A percentile compares a stretch with the other conserved stretches of the same genome.
These are phyloP conservation scores for Malachius bipustulatus DNA, from an alignment of 2,888 invertebrate genomes.

Conservation along the genomic window DNA sequence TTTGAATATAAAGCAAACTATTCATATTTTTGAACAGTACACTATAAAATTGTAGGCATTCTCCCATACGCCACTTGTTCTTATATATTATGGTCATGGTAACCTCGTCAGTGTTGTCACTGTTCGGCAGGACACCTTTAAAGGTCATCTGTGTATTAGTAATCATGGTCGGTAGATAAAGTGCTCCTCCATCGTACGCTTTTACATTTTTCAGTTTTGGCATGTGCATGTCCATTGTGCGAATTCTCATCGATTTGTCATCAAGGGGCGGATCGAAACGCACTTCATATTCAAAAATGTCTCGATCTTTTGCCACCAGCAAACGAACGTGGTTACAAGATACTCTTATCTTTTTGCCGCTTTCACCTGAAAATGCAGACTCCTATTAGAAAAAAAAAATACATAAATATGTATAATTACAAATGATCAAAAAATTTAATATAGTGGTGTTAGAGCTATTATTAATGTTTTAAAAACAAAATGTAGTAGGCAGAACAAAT, in stretches of 20 bases:
- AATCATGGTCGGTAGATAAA: constrained; percentile 64
- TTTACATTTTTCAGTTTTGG: constrained; percentile 51
- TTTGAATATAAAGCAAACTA: constrained; percentile 56
- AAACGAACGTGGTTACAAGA: constrained; percentile 66
- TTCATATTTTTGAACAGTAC: constrained; percentile 68
- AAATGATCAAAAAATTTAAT: too few relatives aligned
- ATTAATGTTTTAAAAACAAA: too few relatives aligned
- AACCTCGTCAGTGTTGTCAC: constrained; percentile 42
- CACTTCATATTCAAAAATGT: constrained; percentile 76
- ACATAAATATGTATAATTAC: too few relatives aligned
- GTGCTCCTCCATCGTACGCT: constrained; percentile 71
- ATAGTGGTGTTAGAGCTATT: too few relatives aligned
- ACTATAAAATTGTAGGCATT: constrained; percentile 71
- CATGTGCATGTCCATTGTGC: constrained; percentile 47
- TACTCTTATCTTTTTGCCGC: constrained; percentile 41
- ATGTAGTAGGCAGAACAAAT: too few relatives aligned
- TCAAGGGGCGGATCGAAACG: constrained; percentile 64
- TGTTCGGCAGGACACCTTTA: constrained; percentile 44
- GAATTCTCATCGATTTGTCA: constrained; percentile 49
- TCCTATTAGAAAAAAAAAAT: too few relatives aligned
- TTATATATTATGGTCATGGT: constrained; percentile 45
- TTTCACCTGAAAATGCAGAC: constrained; percentile 37
- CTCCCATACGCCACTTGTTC: constrained; percentile 45
- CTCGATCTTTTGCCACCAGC: constrained; percentile 50
- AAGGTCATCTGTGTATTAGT: constrained; percentile 45